These are phyloP conservation scores for Tragelaphus scriptus DNA, from an alignment of 2,113 vertebrate genomes.

Conservation along the genomic window DNA sequence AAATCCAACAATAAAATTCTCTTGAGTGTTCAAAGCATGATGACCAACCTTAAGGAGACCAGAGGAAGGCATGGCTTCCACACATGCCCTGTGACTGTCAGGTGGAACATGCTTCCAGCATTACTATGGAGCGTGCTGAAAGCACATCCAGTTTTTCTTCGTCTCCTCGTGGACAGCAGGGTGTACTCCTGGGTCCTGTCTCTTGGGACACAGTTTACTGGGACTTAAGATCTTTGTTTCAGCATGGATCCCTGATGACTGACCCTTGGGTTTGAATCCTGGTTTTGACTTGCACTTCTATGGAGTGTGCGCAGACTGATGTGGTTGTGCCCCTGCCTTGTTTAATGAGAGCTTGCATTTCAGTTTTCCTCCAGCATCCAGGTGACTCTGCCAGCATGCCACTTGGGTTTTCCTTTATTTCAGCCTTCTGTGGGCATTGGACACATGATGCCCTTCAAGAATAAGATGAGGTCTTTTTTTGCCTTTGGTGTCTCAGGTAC, in stretches of 20 bases:
- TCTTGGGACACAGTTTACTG: not conserved
- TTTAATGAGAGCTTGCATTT: not conserved
- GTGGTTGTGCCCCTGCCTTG: not conserved
- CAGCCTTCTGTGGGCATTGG: not conserved
- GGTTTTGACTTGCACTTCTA: not conserved
- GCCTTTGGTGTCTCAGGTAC: not conserved
- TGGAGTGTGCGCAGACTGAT: not conserved
- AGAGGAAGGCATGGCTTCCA: not conserved
- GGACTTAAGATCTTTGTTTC: constrained; percentile 4
- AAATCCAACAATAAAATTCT: not conserved
- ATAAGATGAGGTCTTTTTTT: not conserved
- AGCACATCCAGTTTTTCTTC: not conserved
- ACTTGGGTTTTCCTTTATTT: not conserved
- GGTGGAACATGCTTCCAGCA: not conserved
- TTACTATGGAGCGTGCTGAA: not conserved
- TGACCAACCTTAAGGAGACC: not conserved
- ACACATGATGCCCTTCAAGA: not conserved
- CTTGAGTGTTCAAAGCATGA: not conserved
- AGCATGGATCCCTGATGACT: not conserved
- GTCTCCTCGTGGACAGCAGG: accelerated
- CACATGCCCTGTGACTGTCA: not conserved
- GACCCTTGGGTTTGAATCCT: not conserved
- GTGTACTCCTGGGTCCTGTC: not conserved
- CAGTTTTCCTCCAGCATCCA: not conserved
- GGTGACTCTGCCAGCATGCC: not conserved